Percentiles rank a stretch among this genome's conserved stretches.
phyloP scores from a whole-genome alignment of 2,888 invertebrate genomes.

The Ditylenchus weischeri region DNA sequence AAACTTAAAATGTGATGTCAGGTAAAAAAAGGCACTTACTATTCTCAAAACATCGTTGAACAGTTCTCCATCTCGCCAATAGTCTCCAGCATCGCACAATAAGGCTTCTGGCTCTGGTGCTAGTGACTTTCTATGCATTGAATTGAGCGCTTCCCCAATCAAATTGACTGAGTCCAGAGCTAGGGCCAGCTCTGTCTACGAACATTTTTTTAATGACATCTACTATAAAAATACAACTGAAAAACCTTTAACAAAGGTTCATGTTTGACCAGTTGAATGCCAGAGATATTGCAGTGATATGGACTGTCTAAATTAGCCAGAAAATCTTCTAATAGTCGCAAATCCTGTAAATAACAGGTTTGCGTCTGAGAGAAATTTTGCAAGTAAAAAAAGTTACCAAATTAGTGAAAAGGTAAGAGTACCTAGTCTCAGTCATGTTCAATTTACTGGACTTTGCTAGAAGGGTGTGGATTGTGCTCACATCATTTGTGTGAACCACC shows the following conservation, averaged over 20 bases:
- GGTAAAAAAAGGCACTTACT: slow-evolving; percentile 25
- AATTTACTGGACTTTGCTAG: slow-evolving; percentile 47
- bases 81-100: slow-evolving; percentile 50
- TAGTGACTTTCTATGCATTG: slow-evolving; percentile 16
- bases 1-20: no score
- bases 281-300: slow-evolving; percentile 55
- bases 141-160: slow-evolving; percentile 44
- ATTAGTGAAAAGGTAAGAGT: slow-evolving; percentile 54
- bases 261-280: slow-evolving; percentile 51
- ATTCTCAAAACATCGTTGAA: slow-evolving; percentile 46
- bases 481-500: slow-evolving; percentile 54
- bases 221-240: no score
- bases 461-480: slow-evolving; percentile 49
- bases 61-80: slow-evolving; percentile 49
- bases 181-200: slow-evolving; percentile 41
- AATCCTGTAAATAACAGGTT: slow-evolving; percentile 38
- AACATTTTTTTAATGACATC: neutral
- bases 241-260: slow-evolving; percentile 53
- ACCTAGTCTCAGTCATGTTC: slow-evolving; percentile 54
- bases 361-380: neutral
- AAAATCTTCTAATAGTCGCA: slow-evolving; percentile 53
- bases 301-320: slow-evolving; percentile 35
- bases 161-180: slow-evolving; percentile 50
- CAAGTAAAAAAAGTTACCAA: slow-evolving; percentile 34
- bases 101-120: slow-evolving; percentile 37